Percentiles rank a stretch among this genome's conserved stretches.
Evolutionary conservation across 2,113 vertebrate species (phyloP).

Genomic region (Vulpes vulpes): DNA sequence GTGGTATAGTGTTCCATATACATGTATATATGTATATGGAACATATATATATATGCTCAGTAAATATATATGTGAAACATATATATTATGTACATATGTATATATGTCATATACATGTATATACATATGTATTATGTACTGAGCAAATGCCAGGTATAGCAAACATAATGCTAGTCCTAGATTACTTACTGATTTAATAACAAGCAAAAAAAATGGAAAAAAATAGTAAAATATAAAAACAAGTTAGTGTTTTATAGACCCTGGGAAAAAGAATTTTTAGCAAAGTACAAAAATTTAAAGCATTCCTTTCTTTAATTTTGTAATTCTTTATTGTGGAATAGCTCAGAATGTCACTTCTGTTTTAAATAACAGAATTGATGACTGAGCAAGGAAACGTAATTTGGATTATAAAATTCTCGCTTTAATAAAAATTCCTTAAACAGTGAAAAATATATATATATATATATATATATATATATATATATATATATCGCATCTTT

Average conservation of each 20-base stretch:
- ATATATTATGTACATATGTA: no score
- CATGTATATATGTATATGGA: no score
- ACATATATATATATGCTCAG: no score
- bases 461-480: no score
- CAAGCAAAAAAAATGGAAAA: slow-evolving; percentile 77
- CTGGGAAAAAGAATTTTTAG: slow-evolving; percentile 93
- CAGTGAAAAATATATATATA: slow-evolving; percentile 75
- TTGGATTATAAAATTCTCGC: slow-evolving; percentile 97
- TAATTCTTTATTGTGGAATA: slow-evolving; percentile 98
- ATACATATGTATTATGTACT: not conserved
- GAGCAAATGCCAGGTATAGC: not conserved
- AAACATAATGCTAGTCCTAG: not conserved
- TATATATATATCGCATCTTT: no score
- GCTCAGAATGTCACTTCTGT: slow-evolving; percentile 93
- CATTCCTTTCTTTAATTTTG: slow-evolving; percentile 99
- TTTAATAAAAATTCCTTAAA: slow-evolving; percentile 99
- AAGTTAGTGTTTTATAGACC: slow-evolving; percentile 95
- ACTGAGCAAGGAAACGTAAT: slow-evolving; percentile 94
- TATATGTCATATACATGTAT: no score
- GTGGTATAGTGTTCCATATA: no score
- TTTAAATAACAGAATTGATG: slow-evolving; percentile 90
- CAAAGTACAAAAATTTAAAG: slow-evolving; percentile 93
- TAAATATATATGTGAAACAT: no score
- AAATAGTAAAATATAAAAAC: slow-evolving; percentile 95
- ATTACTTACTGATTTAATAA: not conserved